phyloP scores from a whole-genome alignment of 2,113 vertebrate species.

The Sylvicapra grimmia region DNA sequence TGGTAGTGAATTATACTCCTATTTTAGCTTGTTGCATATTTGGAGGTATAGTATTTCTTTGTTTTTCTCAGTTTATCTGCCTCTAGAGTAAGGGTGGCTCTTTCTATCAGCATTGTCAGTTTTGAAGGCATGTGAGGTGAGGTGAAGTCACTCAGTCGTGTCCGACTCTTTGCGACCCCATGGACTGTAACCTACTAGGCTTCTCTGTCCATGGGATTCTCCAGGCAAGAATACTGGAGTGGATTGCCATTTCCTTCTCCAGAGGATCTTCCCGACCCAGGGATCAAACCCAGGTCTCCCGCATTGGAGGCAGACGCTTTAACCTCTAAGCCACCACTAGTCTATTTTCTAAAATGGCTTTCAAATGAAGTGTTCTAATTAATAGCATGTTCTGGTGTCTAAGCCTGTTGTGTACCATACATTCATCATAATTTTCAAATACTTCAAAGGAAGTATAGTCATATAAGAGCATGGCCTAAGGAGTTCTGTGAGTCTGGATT shows the following conservation, averaged over 20 bases:
- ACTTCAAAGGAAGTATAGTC: not conserved
- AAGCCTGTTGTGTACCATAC: not conserved
- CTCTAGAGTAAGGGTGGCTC: not conserved
- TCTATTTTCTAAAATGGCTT: not conserved
- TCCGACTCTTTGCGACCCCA: no score
- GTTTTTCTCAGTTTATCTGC: not conserved
- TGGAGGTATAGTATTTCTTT: not conserved
- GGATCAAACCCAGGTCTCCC: no score
- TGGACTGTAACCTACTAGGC: no score
- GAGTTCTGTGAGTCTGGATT: not conserved
- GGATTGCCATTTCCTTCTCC: no score
- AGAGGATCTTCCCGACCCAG: no score
- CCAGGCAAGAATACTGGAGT: no score
- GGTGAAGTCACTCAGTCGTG: no score
- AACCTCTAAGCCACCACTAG: no score
- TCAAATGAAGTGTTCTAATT: not conserved
- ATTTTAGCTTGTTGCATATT: not conserved
- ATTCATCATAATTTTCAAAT: not conserved
- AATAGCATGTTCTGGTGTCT: not conserved
- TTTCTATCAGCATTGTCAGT: not conserved
- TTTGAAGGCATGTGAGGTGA: not conserved
- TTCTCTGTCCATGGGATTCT: no score
- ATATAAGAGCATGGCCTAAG: not conserved
- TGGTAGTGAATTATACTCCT: not conserved
- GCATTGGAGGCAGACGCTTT: no score